phyloP scores from a whole-genome alignment of 2,797 vertebrate genomes.

The Notamacropus eugenii region DNA sequence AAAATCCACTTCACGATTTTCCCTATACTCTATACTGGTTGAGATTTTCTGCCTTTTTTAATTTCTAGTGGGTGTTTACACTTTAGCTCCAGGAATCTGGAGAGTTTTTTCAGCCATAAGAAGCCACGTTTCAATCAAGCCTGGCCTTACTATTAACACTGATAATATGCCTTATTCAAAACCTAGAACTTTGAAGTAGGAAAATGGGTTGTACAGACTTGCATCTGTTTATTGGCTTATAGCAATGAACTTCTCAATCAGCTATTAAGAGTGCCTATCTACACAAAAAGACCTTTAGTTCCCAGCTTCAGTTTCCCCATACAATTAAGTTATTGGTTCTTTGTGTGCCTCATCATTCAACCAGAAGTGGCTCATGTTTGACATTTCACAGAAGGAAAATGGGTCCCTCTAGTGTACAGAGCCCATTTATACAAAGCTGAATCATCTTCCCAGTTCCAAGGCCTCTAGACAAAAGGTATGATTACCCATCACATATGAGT shows the following conservation, averaged over 20 bases:
- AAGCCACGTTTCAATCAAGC: conserved; percentile 27
- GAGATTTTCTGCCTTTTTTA: neutral
- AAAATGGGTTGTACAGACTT: neutral
- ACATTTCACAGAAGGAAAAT: conserved; percentile 31
- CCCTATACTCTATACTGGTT: neutral
- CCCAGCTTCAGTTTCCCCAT: conserved; percentile 54
- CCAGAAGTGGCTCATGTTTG: conserved; percentile 51
- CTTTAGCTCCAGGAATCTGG: neutral
- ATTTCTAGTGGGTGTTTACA: neutral
- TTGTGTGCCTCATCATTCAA: conserved; percentile 51
- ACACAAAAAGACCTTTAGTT: conserved; percentile 59
- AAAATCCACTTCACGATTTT: neutral
- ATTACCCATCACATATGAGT: neutral
- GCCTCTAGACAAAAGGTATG: conserved; percentile 18
- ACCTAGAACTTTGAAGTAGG: conserved; percentile 51
- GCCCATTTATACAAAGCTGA: conserved; percentile 40
- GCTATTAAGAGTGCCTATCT: conserved; percentile 59
- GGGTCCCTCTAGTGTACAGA: neutral
- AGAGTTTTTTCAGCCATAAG: neutral
- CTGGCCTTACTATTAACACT: conserved; percentile 30
- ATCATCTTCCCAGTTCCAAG: conserved; percentile 26
- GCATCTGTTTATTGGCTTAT: neutral
- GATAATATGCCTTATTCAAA: conserved; percentile 51
- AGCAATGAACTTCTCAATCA: conserved; percentile 59
- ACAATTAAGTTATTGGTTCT: conserved; percentile 56